Conservation (phyloP, 2,797 vertebrate species). For the Geotria australis region DNA sequence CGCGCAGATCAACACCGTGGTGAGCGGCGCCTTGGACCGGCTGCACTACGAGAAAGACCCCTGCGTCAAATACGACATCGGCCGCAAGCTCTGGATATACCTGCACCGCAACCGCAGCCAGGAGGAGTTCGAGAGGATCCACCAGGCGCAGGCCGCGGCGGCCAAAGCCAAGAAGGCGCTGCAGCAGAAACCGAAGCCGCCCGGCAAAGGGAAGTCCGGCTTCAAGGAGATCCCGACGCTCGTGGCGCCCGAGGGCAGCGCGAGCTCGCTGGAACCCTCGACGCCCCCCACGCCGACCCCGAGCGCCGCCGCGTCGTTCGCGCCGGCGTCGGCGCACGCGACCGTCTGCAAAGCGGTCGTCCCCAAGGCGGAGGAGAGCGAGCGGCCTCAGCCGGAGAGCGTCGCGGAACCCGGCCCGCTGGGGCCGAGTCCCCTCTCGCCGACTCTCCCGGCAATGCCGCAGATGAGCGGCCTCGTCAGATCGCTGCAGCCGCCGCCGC, state of each 20-base stretch:
- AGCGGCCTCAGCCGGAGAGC: too few species aligned
- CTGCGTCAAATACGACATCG: slow-evolving; percentile 86
- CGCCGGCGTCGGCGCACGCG: too few species aligned
- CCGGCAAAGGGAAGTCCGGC: slow-evolving; percentile 22
- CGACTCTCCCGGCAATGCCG: too few species aligned
- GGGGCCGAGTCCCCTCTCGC: too few species aligned
- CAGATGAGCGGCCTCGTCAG: too few species aligned
- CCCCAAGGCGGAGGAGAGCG: too few species aligned
- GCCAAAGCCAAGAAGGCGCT: slow-evolving; percentile 86
- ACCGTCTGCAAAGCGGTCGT: too few species aligned
- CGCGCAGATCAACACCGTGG: slow-evolving; percentile 92
- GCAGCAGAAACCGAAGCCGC: slow-evolving; percentile 80
- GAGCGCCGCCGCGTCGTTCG: too few species aligned
- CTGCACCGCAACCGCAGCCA: slow-evolving; percentile 65
- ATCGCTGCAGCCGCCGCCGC: background rate
- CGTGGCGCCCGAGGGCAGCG: slow-evolving; percentile 78
- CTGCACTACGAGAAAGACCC: slow-evolving; percentile 94
- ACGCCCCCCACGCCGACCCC: too few species aligned
- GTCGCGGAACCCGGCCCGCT: too few species aligned
- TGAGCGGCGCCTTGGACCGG: slow-evolving; percentile 73
- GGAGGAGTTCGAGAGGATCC: slow-evolving; percentile 87
- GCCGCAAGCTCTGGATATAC: slow-evolving; percentile 91
- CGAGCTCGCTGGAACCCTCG: slow-evolving; percentile 50
- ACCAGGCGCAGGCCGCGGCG: slow-evolving; percentile 84
- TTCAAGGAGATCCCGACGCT: slow-evolving; percentile 44